A percentile compares a stretch with the other conserved stretches of the same genome.
Conservation (phyloP, 2,113 vertebrate genomes). For the Zonotrichia leucophrys region DNA sequence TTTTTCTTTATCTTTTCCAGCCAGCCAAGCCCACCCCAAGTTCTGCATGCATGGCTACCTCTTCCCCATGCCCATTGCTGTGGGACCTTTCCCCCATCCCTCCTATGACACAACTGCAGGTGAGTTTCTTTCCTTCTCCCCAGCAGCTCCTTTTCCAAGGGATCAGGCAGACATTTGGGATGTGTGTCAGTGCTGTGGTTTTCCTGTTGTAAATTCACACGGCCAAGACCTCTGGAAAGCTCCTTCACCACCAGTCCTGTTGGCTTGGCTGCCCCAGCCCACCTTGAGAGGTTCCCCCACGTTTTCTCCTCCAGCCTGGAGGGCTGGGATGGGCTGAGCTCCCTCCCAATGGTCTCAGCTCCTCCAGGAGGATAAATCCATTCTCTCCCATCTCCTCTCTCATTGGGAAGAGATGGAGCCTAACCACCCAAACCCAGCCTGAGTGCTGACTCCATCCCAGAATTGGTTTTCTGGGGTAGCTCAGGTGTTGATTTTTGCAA, state of each 20-base stretch:
- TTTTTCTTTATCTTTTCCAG: slow-evolving; percentile 50
- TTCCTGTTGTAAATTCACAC: accelerated
- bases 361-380: neutral
- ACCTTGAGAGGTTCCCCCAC: accelerated
- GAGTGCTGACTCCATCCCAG: accelerated
- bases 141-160: neutral
- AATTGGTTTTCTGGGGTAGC: neutral
- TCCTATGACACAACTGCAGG: slow-evolving; percentile 85
- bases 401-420: neutral
- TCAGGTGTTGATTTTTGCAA: neutral
- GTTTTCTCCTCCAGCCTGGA: neutral
- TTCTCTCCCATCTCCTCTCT: neutral
- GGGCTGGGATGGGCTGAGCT: neutral
- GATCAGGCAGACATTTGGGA: accelerated
- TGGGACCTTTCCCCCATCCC: slow-evolving; percentile 82
- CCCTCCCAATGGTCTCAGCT: accelerated
- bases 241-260: neutral
- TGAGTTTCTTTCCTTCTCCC: slow-evolving; percentile 38
- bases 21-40: slow-evolving; percentile 84
- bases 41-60: slow-evolving; percentile 86
- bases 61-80: slow-evolving; percentile 83
- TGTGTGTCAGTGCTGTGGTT: neutral
- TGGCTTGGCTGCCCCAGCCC: neutral
- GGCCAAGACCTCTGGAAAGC: neutral
- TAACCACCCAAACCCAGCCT: neutral